Evolutionary conservation across 2,797 vertebrate species (phyloP).

Genomic region (Phylloscopus collybita): DNA sequence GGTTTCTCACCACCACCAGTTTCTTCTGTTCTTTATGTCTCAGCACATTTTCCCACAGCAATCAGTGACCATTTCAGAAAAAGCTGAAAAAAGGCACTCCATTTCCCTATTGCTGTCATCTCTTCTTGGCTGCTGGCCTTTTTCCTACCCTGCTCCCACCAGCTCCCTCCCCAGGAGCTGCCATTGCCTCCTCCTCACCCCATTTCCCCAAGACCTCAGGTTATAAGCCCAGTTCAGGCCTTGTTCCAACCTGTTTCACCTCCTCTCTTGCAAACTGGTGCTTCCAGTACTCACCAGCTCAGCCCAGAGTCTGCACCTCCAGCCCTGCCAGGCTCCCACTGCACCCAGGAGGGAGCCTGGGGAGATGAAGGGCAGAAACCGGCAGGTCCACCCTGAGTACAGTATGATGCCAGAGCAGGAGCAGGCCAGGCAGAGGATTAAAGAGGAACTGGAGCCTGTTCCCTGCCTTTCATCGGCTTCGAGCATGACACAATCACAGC

Average conservation of each 20-base stretch:
- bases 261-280: background rate
- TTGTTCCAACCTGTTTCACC: constrained; percentile 1
- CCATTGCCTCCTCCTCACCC: background rate
- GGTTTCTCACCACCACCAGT: background rate
- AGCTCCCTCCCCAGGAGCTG: background rate
- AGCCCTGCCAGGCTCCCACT: background rate
- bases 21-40: background rate
- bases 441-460: constrained; percentile 19
- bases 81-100: background rate
- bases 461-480: constrained; percentile 17
- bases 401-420: background rate
- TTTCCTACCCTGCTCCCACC: background rate
- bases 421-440: constrained; percentile 7
- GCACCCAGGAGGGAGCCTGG: background rate
- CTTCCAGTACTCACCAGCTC: background rate
- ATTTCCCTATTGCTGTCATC: background rate
- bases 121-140: background rate
- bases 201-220: background rate
- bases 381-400: background rate
- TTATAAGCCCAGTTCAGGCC: background rate
- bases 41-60: background rate
- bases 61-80: background rate
- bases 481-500: background rate
- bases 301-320: background rate
- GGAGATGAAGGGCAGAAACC: constrained; percentile 40